These are phyloP conservation scores for Pollimyrus isidori DNA, from an alignment of 2,113 vertebrate species.

Conservation along the genomic window DNA sequence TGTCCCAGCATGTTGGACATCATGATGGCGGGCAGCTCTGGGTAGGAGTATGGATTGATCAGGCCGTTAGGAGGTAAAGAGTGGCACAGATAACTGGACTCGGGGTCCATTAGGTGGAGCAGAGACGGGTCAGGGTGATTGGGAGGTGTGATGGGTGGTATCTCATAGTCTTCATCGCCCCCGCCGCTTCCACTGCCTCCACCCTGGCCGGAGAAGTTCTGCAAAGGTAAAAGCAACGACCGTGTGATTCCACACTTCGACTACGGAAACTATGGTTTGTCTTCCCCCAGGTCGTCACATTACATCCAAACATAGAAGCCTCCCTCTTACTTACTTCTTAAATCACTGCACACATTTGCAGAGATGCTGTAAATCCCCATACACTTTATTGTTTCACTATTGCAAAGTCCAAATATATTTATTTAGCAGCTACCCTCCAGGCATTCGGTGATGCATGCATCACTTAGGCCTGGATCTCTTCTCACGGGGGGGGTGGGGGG, in stretches of 20 bases:
- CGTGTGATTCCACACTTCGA: background rate
- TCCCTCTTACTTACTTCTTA: background rate
- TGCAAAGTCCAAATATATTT: background rate
- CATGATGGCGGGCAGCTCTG: constrained; percentile 96
- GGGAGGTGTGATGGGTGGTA: constrained; percentile 94
- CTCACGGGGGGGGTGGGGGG: background rate
- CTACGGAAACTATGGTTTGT: background rate
- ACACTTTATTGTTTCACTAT: background rate
- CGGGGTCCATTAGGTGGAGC: constrained; percentile 92
- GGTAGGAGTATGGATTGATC: constrained; percentile 89
- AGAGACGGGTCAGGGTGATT: constrained; percentile 88
- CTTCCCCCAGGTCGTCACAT: background rate
- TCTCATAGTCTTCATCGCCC: constrained; percentile 91
- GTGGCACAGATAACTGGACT: constrained; percentile 94
- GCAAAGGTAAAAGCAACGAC: constrained; percentile 39
- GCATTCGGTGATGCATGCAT: background rate
- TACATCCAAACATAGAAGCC: background rate
- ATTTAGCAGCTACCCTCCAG: background rate
- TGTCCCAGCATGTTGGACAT: constrained; percentile 97
- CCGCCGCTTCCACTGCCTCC: constrained; percentile 45
- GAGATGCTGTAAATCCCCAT: background rate
- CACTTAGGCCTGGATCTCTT: background rate
- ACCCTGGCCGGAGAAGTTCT: constrained; percentile 80
- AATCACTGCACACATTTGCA: background rate
- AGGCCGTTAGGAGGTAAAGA: constrained; percentile 83